Percentiles rank a stretch among this genome's conserved stretches.
Conservation (phyloP, 2,113 vertebrate species). For the Rutilus rutilus region DNA sequence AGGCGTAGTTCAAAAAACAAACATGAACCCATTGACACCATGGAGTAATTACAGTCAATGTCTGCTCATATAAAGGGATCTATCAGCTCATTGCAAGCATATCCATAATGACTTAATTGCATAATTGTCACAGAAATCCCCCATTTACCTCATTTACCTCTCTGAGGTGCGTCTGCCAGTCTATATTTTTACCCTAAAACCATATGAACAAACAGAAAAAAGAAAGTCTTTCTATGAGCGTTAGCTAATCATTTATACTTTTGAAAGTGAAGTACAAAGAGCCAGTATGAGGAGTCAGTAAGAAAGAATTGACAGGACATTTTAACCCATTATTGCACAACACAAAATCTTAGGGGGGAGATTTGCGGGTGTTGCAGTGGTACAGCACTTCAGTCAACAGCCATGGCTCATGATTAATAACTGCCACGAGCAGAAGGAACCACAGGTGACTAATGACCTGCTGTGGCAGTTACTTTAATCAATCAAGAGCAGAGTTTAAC, state of each 20-base stretch:
- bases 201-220: not conserved
- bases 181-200: not conserved
- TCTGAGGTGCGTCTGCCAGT: not conserved
- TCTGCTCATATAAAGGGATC: not conserved
- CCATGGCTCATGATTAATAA: slow-evolving; percentile 72
- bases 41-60: not conserved
- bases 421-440: slow-evolving; percentile 57
- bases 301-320: not conserved
- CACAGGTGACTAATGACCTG: slow-evolving; percentile 69
- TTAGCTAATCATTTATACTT: not conserved
- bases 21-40: not conserved
- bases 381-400: slow-evolving; percentile 58
- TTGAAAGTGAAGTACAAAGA: not conserved
- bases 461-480: slow-evolving; percentile 71
- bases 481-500: slow-evolving; percentile 68
- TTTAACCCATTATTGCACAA: not conserved
- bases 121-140: not conserved
- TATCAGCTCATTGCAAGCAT: not conserved
- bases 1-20: not conserved
- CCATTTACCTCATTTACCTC: not conserved
- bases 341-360: slow-evolving; percentile 25
- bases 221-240: not conserved
- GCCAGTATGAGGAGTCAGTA: not conserved
- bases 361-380: slow-evolving; percentile 51
- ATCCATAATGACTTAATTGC: slow-evolving; percentile 11